These are phyloP conservation scores for Micronycteris hirsuta DNA, from an alignment of 2,113 vertebrate genomes.

Conservation along the genomic window DNA sequence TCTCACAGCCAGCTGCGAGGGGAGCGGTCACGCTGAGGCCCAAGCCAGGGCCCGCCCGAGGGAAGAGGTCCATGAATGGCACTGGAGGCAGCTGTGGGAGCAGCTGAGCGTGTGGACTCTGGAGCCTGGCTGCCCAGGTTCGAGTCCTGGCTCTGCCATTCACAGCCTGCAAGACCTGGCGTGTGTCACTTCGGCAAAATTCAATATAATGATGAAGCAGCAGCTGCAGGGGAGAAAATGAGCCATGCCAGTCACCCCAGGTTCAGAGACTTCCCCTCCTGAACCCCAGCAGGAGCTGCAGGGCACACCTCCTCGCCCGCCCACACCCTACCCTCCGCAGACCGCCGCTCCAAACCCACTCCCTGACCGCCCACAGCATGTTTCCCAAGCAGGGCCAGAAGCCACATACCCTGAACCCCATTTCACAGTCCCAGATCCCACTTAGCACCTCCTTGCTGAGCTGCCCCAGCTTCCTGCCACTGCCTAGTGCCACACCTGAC, in stretches of 20 bases:
- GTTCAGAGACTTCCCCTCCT: background rate
- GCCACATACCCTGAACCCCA: background rate
- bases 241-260: background rate
- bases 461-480: background rate
- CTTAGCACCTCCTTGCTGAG: background rate
- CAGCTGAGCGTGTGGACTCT: background rate
- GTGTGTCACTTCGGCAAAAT: background rate
- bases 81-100: accelerated
- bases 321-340: background rate
- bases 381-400: background rate
- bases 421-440: background rate
- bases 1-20: background rate
- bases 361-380: background rate
- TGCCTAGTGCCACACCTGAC: background rate
- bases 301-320: background rate
- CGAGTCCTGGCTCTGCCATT: background rate
- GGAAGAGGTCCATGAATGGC: background rate
- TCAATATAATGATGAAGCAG: background rate
- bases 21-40: background rate
- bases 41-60: background rate
- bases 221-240: background rate
- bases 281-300: background rate
- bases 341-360: background rate
- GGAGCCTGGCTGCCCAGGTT: background rate
- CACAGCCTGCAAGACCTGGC: background rate